Evolutionary conservation across 2,113 vertebrate genomes (phyloP), one percentile per base, ranked within the genome.

Genomic region (Prolemur simus): DNA sequence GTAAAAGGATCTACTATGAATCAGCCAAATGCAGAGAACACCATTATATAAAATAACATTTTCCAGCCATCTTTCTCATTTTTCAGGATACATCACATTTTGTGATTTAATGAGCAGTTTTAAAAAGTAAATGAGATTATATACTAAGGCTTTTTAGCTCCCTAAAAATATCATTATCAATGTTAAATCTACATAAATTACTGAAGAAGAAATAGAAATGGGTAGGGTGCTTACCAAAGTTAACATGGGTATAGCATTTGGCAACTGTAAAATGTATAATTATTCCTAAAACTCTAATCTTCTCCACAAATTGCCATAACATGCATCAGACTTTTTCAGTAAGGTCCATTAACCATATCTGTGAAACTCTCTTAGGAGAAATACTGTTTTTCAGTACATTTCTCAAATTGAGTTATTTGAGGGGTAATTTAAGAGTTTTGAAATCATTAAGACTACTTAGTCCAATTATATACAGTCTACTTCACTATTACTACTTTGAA

Each of bases 371-470:
- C 60, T 92, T 34, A 76, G 73, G 29, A 94, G 66, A 89, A 91
- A 95, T 42, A 60, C 49, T 58, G 32, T 34, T 88, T 92, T 95
- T 97, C 47, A 68, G 77, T 87, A 76, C 49, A 93, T 96, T 95
- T 96, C 82, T 96, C 58, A 96, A 96, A 95, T 58, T 73, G 54
- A 20, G 21, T 96, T 82, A 96, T 88, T 87, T 89, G 27, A 42
- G 18, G 25, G 3, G 2, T 87, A 94, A 90, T 85, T 78, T 89
- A 89, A 76, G 76, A 90, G 73, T 96, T 96, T 92, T 82, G 63
- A 77, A 90, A 94, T 96, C 37, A 83, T 89, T 96, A 94, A 78
- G 56, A 81, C 71, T 97, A 69, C 66, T 97, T 86, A 71, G 8
- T 76, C 49, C 63, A 95, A 74, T 87, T 94, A 88, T 81, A 29